These are phyloP conservation scores for Pogonocichla stellata DNA, from an alignment of 2,113 vertebrate species.

Conservation along the genomic window DNA sequence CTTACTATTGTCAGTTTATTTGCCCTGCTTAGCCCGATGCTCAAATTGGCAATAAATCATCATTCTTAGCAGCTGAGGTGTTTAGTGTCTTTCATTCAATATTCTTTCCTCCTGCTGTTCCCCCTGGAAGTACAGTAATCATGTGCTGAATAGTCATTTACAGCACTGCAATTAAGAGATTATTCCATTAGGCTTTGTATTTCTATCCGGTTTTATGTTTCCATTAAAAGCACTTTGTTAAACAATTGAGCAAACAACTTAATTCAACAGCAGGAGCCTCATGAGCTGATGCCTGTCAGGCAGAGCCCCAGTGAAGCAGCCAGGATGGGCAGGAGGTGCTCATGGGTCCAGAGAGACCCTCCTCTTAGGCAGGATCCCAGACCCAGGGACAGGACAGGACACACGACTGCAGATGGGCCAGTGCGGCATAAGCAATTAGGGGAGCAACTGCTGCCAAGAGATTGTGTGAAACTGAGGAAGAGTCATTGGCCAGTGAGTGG, in stretches of 20 bases:
- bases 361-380: neutral
- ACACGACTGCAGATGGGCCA: accelerated
- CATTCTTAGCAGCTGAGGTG: neutral
- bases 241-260: neutral
- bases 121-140: slow-evolving; percentile 9
- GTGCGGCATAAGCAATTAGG: accelerated
- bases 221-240: slow-evolving; percentile 37
- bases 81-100: slow-evolving; percentile 7
- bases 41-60: neutral
- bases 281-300: neutral
- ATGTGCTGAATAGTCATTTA: neutral
- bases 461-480: neutral
- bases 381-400: neutral
- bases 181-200: slow-evolving; percentile 28
- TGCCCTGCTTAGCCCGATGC: neutral
- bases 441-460: neutral
- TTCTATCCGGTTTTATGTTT: slow-evolving; percentile 22
- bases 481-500: neutral
- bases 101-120: neutral
- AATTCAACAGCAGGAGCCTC: neutral
- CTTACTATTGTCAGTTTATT: neutral
- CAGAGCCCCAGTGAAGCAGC: neutral
- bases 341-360: accelerated
- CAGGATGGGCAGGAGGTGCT: neutral
- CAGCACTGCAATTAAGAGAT: slow-evolving; percentile 31